phyloP scores from a whole-genome alignment of 1,140 invertebrate genomes.

The Aphidius ervi region DNA sequence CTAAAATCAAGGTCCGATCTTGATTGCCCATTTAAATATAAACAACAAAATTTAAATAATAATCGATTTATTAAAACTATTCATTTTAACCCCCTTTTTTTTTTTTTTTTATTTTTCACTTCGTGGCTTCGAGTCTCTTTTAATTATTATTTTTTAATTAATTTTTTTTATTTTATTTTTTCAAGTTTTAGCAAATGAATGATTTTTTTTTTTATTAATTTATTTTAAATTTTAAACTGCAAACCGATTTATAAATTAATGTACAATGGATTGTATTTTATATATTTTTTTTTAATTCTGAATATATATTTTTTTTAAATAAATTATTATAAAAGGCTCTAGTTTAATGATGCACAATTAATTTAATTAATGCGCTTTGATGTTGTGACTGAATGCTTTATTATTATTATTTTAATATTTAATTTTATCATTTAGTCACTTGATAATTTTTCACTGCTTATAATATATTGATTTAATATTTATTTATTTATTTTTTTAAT shows the following conservation, averaged over 20 bases:
- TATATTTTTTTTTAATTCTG: too few relatives aligned
- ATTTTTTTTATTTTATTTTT: conserved; percentile 7
- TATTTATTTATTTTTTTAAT: too few relatives aligned
- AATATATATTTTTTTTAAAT: neutral
- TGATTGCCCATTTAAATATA: conserved; percentile 22
- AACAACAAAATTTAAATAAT: conserved; percentile 13
- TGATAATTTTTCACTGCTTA: too few relatives aligned
- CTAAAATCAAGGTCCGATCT: conserved; percentile 86
- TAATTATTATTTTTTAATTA: neutral
- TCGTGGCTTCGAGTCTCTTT: conserved; percentile 8
- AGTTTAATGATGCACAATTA: too few relatives aligned
- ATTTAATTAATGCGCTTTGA: conserved; percentile 13
- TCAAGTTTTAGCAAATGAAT: neutral
- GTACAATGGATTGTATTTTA: conserved; percentile 11
- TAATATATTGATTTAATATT: too few relatives aligned
- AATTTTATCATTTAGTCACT: neutral
- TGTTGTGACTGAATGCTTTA: conserved; percentile 22
- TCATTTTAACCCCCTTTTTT: neutral
- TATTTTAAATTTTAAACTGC: conserved; percentile 10
- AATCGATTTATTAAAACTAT: neutral
- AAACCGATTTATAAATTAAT: conserved; percentile 19
- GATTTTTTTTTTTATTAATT: conserved; percentile 1
- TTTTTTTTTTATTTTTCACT: conserved; percentile 6
- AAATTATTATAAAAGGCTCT: too few relatives aligned
- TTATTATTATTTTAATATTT: conserved; percentile 9